Evolutionary conservation across 2,888 invertebrate species (phyloP).

Genomic region (Lochmaea crataegi): DNA sequence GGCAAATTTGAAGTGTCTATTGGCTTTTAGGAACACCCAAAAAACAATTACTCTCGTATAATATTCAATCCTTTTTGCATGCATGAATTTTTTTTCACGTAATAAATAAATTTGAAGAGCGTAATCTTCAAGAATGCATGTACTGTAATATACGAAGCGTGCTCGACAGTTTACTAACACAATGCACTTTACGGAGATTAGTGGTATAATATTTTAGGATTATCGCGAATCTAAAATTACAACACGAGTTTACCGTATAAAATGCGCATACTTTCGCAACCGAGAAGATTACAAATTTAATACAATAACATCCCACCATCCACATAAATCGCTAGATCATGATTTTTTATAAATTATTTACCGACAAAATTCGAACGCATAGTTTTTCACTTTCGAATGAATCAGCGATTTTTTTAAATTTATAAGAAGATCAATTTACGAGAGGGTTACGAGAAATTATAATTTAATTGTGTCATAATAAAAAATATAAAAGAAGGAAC

Average conservation of each 20-base stretch:
- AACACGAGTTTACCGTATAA: slow-evolving; percentile 19
- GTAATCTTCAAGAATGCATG: slow-evolving; percentile 22
- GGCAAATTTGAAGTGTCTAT: too few species aligned
- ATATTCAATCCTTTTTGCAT: too few species aligned
- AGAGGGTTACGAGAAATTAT: too few species aligned
- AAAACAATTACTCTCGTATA: too few species aligned
- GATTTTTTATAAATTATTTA: too few species aligned
- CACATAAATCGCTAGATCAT: too few species aligned
- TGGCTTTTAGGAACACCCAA: too few species aligned
- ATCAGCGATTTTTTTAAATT: not conserved
- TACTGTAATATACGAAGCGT: slow-evolving; percentile 19
- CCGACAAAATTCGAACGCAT: not conserved
- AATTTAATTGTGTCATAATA: too few species aligned
- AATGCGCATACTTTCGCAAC: slow-evolving; percentile 14
- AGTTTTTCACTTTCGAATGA: not conserved
- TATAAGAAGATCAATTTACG: too few species aligned
- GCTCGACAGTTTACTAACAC: slow-evolving; percentile 36
- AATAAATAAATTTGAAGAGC: not conserved
- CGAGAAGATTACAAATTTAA: slow-evolving; percentile 7
- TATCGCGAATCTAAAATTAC: slow-evolving; percentile 43
- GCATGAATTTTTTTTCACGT: too few species aligned
- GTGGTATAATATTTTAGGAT: slow-evolving; percentile 47
- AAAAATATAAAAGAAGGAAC: too few species aligned
- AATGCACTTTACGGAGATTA: slow-evolving; percentile 47
- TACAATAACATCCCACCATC: not conserved